Conservation (phyloP, 2,888 invertebrate species). For the Drosophila meridionalis region DNA sequence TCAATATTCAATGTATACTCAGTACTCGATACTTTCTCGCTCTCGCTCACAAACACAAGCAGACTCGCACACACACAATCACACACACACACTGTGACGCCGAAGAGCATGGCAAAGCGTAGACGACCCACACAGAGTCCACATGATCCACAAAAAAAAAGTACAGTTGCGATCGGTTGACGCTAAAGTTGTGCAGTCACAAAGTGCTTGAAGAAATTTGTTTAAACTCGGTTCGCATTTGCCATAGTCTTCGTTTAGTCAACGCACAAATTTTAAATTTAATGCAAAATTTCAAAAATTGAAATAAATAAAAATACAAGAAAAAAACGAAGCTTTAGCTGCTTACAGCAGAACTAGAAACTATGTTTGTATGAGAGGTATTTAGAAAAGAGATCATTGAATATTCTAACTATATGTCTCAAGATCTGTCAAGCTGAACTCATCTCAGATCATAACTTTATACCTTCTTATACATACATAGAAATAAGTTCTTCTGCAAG, state of each 20-base stretch:
- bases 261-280: slow-evolving; percentile 17
- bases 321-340: background rate
- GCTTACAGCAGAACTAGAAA: slow-evolving; percentile 27
- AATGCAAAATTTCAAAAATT: slow-evolving; percentile 28
- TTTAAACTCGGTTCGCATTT: slow-evolving; percentile 32
- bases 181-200: slow-evolving; percentile 5
- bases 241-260: slow-evolving; percentile 55
- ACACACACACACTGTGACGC: slow-evolving; percentile 18
- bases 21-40: slow-evolving; percentile 51
- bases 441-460: background rate
- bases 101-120: slow-evolving; percentile 60
- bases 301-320: slow-evolving; percentile 17
- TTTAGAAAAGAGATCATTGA: background rate
- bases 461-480: background rate
- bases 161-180: slow-evolving; percentile 52
- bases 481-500: slow-evolving; percentile 37
- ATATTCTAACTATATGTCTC: background rate
- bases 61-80: slow-evolving; percentile 19
- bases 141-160: slow-evolving; percentile 56
- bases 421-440: background rate
- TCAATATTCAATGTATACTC: slow-evolving; percentile 34
- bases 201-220: slow-evolving; percentile 1
- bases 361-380: slow-evolving; percentile 1
- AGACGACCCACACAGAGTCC: slow-evolving; percentile 17
- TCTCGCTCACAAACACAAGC: slow-evolving; percentile 36